Base-by-base conservation (phyloP, 2,888 invertebrate species). In the Papilio gigon region DNA sequence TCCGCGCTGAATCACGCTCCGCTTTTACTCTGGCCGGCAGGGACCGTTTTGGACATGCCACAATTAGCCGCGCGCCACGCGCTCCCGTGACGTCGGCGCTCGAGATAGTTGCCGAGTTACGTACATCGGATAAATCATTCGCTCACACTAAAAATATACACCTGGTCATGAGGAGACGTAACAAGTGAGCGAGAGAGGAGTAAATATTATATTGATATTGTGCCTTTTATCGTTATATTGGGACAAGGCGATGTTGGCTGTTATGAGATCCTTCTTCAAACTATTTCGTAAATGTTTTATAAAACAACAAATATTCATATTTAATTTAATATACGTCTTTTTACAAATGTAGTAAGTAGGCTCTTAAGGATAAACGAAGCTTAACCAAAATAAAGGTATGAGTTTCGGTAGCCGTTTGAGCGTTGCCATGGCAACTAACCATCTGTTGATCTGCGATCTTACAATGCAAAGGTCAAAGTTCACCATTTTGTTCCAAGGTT, bases 21-120 rank as follows among this genome's bases (percentile, higher is more conserved):
- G 80, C 81, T 83, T 87, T 84, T 80, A 80, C 83, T 79, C 80
- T 74, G 75, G 80, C 80, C 79, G 80, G 78, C 82, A 81, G 80
- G 80, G 83, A 88, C 90, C 84, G 85, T 85, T 91, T 90, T 88
- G 89, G 91, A 82, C 78, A 85, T 88, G 87, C 91, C 80, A 86
- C 87, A 89, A 89, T 92, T 90, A 91, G 90, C 85, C 76, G 77
- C 77, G 78, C 81, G 85, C 86, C 87, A 86, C 84, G 84, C 84
- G 81, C 80, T 84, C 88, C 89, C 78, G 85, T 91, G 91, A 92
- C 91, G 91, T 89, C 78, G 84, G 75, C 77, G 71, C 76, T 80
- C 80, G 78, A 80, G 85, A 87, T 90, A 86, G 80, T 86, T 87
- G 72, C 71, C 72, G 74, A 82, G 83, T 86, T 88, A 89, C 90